These are phyloP conservation scores for Crocuta crocuta DNA, from an alignment of 2,113 vertebrate genomes.

Conservation along the genomic window DNA sequence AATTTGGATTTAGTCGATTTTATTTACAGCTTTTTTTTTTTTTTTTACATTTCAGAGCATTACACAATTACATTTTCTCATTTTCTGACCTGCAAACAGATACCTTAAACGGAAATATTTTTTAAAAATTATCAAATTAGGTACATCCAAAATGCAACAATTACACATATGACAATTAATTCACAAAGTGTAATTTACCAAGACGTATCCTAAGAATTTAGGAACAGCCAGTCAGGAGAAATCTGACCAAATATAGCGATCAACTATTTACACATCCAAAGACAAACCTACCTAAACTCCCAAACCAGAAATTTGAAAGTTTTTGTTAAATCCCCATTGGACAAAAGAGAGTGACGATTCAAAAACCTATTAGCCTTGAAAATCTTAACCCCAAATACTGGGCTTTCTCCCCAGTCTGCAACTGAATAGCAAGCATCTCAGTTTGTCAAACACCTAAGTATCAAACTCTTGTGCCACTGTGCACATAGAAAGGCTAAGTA, in stretches of 20 bases:
- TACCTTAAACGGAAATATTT: slow-evolving; percentile 91
- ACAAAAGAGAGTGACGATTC: slow-evolving; percentile 82
- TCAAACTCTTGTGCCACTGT: slow-evolving; percentile 78
- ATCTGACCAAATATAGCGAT: slow-evolving; percentile 88
- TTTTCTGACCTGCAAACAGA: slow-evolving; percentile 99
- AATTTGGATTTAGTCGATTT: slow-evolving; percentile 92
- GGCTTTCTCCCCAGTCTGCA: slow-evolving; percentile 77
- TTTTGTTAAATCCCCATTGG: slow-evolving; percentile 72
- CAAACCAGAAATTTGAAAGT: slow-evolving; percentile 85
- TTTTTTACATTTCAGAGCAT: slow-evolving; percentile 92
- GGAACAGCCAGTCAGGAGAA: slow-evolving; percentile 89
- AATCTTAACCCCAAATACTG: slow-evolving; percentile 82
- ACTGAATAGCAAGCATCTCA: slow-evolving; percentile 82
- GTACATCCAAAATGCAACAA: slow-evolving; percentile 92
- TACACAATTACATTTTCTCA: slow-evolving; percentile 93
- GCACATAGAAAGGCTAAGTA: slow-evolving; percentile 85
- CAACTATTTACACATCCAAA: slow-evolving; percentile 88
- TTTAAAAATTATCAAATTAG: slow-evolving; percentile 88
- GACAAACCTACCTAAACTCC: slow-evolving; percentile 86
- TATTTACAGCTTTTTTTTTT: slow-evolving; percentile 88
- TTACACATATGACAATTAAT: slow-evolving; percentile 92
- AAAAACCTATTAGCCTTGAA: slow-evolving; percentile 85
- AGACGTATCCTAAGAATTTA: slow-evolving; percentile 90
- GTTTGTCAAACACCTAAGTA: slow-evolving; percentile 83
- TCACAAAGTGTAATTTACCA: slow-evolving; percentile 92